Percentiles rank a stretch among this genome's conserved stretches.
These are phyloP conservation scores for Lycia hirtaria DNA, from an alignment of 2,888 invertebrate species.

Conservation along the genomic window DNA sequence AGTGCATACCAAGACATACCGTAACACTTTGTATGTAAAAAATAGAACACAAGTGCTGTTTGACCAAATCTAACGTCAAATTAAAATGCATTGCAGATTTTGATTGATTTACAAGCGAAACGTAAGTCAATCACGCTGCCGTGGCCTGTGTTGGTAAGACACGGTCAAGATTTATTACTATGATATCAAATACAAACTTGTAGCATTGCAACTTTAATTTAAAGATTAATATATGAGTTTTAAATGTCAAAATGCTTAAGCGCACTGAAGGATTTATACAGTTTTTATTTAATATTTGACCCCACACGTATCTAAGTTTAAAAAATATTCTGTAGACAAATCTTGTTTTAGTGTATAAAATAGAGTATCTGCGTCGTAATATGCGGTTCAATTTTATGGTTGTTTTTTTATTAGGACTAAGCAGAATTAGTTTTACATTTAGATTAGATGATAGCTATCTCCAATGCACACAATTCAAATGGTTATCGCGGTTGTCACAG, in stretches of 20 bases:
- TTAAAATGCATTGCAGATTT: slow-evolving; percentile 21
- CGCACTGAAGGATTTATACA: background rate
- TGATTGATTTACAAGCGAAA: slow-evolving; percentile 38
- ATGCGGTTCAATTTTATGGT: too few relatives aligned
- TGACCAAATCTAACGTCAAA: slow-evolving; percentile 10
- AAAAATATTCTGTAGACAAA: too few relatives aligned
- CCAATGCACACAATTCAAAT: too few relatives aligned
- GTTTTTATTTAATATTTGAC: background rate
- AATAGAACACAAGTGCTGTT: background rate
- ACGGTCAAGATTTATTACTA: slow-evolving; percentile 30
- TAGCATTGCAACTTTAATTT: slow-evolving; percentile 2
- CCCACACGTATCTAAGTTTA: too few relatives aligned
- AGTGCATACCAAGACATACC: too few relatives aligned
- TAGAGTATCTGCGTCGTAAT: too few relatives aligned
- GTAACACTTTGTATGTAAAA: too few relatives aligned
- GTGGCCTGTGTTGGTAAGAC: slow-evolving; percentile 14
- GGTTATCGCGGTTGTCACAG: too few relatives aligned
- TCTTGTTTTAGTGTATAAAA: too few relatives aligned
- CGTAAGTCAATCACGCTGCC: slow-evolving; percentile 27
- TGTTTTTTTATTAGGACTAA: too few relatives aligned
- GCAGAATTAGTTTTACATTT: too few relatives aligned
- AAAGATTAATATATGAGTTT: background rate
- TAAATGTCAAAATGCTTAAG: background rate
- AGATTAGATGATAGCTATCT: too few relatives aligned
- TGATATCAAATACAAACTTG: slow-evolving; percentile 1